Evolutionary conservation across 2,888 invertebrate species (phyloP).

Genomic region (Carcina quercana): DNA sequence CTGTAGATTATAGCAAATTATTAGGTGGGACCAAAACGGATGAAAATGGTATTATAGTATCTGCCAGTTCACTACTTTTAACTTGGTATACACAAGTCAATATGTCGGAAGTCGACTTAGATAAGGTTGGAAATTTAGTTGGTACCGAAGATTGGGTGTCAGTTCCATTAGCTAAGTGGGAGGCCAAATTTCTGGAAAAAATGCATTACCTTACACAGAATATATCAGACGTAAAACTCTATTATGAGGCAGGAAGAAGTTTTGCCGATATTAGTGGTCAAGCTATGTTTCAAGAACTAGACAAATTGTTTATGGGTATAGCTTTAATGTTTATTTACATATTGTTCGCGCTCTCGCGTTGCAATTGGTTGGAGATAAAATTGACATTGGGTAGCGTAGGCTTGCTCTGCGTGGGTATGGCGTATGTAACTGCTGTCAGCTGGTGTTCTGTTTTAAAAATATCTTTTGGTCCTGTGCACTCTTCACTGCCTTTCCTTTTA

Average conservation of each 20-base stretch:
- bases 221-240: slow-evolving; percentile 52
- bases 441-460: slow-evolving; percentile 82
- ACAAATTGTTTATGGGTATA: slow-evolving; percentile 79
- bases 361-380: slow-evolving; percentile 82
- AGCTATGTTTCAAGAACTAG: slow-evolving; percentile 82
- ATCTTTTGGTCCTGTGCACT: slow-evolving; percentile 87
- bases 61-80: slow-evolving; percentile 77
- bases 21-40: slow-evolving; percentile 77
- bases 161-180: slow-evolving; percentile 75
- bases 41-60: slow-evolving; percentile 73
- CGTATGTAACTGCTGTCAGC: slow-evolving; percentile 81
- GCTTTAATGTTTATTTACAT: slow-evolving; percentile 84
- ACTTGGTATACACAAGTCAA: slow-evolving; percentile 80
- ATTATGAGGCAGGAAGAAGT: slow-evolving; percentile 78
- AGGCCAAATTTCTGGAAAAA: slow-evolving; percentile 67
- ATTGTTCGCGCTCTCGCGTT: slow-evolving; percentile 81
- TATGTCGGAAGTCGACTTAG: slow-evolving; percentile 78
- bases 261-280: slow-evolving; percentile 84
- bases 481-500: slow-evolving; percentile 85
- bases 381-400: slow-evolving; percentile 80
- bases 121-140: slow-evolving; percentile 79
- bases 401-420: slow-evolving; percentile 81
- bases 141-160: slow-evolving; percentile 86
- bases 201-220: slow-evolving; percentile 46
- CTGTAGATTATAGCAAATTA: slow-evolving; percentile 75